Evolutionary conservation across 1,140 invertebrate species (phyloP).

Genomic region (Aricia agestis): DNA sequence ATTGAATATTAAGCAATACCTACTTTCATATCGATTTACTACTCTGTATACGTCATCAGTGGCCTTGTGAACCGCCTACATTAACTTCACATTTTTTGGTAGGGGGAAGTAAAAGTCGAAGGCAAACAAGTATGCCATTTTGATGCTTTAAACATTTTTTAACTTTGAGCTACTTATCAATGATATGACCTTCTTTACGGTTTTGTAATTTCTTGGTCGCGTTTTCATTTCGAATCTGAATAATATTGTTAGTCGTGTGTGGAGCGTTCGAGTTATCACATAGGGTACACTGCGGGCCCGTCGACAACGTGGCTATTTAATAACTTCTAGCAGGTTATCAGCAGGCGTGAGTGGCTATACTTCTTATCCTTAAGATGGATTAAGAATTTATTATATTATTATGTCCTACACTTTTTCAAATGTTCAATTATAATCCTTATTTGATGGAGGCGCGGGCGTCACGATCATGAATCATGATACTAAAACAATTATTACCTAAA

Average conservation of each 20-base stretch:
- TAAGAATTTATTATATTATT: too few species aligned
- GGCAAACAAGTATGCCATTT: slow-evolving; percentile 2
- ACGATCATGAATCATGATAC: too few species aligned
- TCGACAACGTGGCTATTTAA: not conserved
- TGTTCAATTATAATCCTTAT: too few species aligned
- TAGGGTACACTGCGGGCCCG: not conserved
- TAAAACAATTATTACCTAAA: too few species aligned
- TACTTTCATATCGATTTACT: slow-evolving; percentile 8
- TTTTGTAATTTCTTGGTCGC: not conserved
- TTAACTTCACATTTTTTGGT: not conserved
- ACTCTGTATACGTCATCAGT: slow-evolving; percentile 2
- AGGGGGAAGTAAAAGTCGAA: slow-evolving; percentile 7
- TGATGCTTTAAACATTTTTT: not conserved
- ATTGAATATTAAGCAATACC: slow-evolving; percentile 16
- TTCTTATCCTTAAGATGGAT: not conserved
- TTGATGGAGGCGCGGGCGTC: too few species aligned
- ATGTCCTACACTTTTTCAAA: too few species aligned
- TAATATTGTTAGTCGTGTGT: not conserved
- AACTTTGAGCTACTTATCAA: not conserved
- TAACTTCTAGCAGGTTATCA: too few species aligned
- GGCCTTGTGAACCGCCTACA: slow-evolving; percentile 5
- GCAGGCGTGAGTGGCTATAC: not conserved
- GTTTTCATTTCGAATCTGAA: not conserved
- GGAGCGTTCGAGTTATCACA: not conserved
- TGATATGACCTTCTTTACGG: not conserved